phyloP scores from a whole-genome alignment of 2,888 invertebrate species.

The Dryobota labecula region DNA sequence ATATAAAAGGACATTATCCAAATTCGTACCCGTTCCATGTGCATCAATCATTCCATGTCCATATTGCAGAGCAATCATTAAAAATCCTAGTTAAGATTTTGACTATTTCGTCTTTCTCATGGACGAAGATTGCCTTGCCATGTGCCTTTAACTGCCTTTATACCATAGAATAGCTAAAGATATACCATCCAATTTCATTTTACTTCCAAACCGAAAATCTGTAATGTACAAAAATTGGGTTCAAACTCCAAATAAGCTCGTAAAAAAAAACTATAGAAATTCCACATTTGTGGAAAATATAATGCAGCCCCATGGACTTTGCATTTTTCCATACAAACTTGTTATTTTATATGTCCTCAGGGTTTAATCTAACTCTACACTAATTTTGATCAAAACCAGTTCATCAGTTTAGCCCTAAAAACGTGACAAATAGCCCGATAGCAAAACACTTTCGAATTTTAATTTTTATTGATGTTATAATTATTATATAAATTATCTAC shows the following conservation, averaged over 20 bases:
- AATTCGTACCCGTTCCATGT: background rate
- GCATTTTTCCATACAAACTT: background rate
- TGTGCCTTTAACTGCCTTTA: background rate
- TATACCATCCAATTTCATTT: background rate
- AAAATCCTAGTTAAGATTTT: conserved; percentile 7
- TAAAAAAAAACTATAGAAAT: background rate
- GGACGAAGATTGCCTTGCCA: background rate
- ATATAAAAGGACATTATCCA: conserved; percentile 6
- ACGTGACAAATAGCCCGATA: background rate
- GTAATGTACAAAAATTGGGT: background rate
- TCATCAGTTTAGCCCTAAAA: background rate
- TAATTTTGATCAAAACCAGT: background rate
- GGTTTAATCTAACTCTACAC: background rate
- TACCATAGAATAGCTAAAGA: too few relatives aligned
- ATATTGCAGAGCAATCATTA: conserved; percentile 13
- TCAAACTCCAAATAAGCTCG: background rate
- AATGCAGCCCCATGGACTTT: background rate
- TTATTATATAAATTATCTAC: background rate
- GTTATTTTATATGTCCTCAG: background rate
- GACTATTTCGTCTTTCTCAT: conserved; percentile 1
- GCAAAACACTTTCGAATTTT: background rate
- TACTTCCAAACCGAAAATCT: background rate
- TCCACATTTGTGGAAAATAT: background rate
- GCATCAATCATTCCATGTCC: conserved; percentile 25
- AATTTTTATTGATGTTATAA: too few relatives aligned